phyloP scores from a whole-genome alignment of 2,113 vertebrate genomes.

The Empidonax traillii region DNA sequence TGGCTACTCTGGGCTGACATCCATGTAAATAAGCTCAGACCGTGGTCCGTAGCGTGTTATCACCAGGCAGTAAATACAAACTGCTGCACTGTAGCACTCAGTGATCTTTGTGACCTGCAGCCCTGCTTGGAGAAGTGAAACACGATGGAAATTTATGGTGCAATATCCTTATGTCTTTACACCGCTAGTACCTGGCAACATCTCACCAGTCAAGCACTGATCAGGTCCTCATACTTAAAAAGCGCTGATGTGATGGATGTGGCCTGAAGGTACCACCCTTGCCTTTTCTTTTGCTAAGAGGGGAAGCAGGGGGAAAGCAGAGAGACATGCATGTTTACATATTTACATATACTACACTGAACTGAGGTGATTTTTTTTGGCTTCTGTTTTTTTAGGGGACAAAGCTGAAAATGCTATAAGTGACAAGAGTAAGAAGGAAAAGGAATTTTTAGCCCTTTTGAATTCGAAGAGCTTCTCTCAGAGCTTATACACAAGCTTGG shows the following conservation, averaged over 20 bases:
- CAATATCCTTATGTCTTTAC: not conserved
- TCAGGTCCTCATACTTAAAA: not conserved
- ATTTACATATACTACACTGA: not conserved
- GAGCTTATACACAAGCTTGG: not conserved
- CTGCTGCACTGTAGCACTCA: not conserved
- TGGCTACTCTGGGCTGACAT: not conserved
- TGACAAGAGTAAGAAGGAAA: not conserved
- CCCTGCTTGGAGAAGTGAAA: not conserved
- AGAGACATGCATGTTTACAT: not conserved
- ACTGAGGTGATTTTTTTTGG: not conserved
- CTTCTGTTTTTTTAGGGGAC: not conserved
- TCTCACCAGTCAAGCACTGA: not conserved
- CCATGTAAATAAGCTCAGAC: constrained; percentile 2
- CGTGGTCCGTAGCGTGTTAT: not conserved
- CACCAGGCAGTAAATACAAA: not conserved
- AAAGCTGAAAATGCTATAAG: not conserved
- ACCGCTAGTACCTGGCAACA: not conserved
- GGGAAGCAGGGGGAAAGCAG: not conserved
- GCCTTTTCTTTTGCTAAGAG: not conserved
- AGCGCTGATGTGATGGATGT: not conserved
- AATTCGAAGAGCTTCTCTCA: not conserved
- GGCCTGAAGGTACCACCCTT: not conserved
- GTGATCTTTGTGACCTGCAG: not conserved
- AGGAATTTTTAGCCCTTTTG: not conserved
- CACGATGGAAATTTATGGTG: fast-evolving